Evolutionary conservation across 2,113 vertebrate genomes (phyloP).

Genomic region (Elanus axillaris): DNA sequence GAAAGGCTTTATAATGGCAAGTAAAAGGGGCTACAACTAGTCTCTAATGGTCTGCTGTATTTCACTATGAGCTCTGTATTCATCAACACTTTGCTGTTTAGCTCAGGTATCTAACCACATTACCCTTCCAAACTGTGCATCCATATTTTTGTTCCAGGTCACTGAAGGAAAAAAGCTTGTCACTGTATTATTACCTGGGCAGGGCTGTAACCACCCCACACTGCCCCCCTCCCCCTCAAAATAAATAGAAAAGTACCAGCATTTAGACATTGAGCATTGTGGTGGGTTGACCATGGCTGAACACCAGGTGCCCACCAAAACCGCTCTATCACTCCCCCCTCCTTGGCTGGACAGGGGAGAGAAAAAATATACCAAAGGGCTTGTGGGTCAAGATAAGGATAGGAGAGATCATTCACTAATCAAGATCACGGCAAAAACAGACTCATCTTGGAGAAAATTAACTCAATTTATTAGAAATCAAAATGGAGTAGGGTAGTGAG

Average conservation of each 20-base stretch:
- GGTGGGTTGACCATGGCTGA: too few species aligned
- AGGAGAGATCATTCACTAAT: too few species aligned
- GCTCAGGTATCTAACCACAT: not conserved
- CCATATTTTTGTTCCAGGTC: not conserved
- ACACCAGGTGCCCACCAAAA: too few species aligned
- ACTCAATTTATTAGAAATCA: too few species aligned
- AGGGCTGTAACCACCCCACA: not conserved
- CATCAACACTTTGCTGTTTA: not conserved
- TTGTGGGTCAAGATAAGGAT: too few species aligned
- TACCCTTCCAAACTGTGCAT: not conserved
- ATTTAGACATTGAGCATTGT: not conserved
- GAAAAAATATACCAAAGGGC: too few species aligned
- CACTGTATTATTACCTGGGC: not conserved
- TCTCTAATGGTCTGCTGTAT: not conserved
- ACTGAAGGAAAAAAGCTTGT: not conserved
- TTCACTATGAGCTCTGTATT: not conserved
- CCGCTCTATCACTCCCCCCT: too few species aligned
- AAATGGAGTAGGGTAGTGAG: too few species aligned
- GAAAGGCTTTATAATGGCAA: not conserved
- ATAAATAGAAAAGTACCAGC: not conserved
- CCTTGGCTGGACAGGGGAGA: too few species aligned
- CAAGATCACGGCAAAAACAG: too few species aligned
- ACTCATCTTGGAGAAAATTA: too few species aligned
- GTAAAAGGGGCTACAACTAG: not conserved
- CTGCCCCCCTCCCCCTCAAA: rapidly evolving